Evolutionary conservation across 2,113 vertebrate genomes (phyloP).

Genomic region (Xiphorhynchus elegans): DNA sequence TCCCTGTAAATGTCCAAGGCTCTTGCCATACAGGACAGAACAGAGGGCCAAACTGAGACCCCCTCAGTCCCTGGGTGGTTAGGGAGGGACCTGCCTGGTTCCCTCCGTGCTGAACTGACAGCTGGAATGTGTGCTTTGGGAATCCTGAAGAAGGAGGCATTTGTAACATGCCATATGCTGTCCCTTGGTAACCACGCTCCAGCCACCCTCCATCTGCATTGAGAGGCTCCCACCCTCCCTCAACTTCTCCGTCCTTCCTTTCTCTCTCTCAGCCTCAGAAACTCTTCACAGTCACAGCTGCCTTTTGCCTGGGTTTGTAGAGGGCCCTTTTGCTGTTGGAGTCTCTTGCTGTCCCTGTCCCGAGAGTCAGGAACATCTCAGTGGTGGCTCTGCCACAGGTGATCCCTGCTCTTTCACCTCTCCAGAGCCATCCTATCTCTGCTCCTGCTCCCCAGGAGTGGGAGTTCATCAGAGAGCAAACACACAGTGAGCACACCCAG

Average conservation of each 20-base stretch:
- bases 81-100: accelerated
- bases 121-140: neutral
- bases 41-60: neutral
- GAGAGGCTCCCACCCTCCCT: neutral
- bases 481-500: neutral
- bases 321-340: neutral
- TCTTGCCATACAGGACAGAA: accelerated
- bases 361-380: accelerated
- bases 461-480: neutral
- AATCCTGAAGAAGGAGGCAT: neutral
- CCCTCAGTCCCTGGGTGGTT: accelerated
- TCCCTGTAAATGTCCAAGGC: accelerated
- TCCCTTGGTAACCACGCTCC: neutral
- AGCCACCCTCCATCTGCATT: neutral
- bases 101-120: neutral
- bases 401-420: neutral
- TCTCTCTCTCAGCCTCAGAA: neutral
- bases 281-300: accelerated
- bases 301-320: accelerated
- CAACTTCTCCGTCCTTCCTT: neutral
- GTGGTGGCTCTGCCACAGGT: neutral
- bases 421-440: neutral
- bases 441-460: neutral
- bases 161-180: accelerated
- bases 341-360: neutral